phyloP scores from a whole-genome alignment of 2,888 invertebrate genomes.

The Selenia dentaria region DNA sequence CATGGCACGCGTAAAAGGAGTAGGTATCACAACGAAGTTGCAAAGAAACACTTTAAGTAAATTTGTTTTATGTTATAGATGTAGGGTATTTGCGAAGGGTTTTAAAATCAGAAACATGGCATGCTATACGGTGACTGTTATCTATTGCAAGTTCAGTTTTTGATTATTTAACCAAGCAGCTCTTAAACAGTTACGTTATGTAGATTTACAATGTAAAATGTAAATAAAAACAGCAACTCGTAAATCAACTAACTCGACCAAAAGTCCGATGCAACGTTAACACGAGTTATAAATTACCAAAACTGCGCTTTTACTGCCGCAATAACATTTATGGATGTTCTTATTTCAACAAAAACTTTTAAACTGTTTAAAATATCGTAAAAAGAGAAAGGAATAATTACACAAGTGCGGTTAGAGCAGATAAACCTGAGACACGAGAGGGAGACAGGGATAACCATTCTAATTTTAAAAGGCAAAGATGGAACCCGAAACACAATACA shows the following conservation, averaged over 20 bases:
- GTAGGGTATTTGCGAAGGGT: no score
- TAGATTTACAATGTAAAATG: constrained; percentile 43
- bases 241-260: constrained; percentile 63
- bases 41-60: not conserved
- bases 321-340: constrained; percentile 76
- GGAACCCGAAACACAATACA: constrained; percentile 82
- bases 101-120: no score
- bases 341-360: constrained; percentile 76
- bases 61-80: no score
- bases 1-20: not conserved
- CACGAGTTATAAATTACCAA: constrained; percentile 75
- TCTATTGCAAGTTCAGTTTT: no score
- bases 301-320: constrained; percentile 77
- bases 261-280: constrained; percentile 66
- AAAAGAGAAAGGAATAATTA: constrained; percentile 78
- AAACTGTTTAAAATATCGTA: constrained; percentile 79
- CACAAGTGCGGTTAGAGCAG: constrained; percentile 67
- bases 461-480: constrained; percentile 84
- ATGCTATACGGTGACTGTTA: no score
- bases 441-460: constrained; percentile 66
- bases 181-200: no score
- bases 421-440: constrained; percentile 46
- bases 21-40: not conserved
- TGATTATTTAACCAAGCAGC: no score
- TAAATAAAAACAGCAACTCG: constrained; percentile 44